Conservation (phyloP, 2,797 vertebrate genomes). For the Sebastes matsubarae region DNA sequence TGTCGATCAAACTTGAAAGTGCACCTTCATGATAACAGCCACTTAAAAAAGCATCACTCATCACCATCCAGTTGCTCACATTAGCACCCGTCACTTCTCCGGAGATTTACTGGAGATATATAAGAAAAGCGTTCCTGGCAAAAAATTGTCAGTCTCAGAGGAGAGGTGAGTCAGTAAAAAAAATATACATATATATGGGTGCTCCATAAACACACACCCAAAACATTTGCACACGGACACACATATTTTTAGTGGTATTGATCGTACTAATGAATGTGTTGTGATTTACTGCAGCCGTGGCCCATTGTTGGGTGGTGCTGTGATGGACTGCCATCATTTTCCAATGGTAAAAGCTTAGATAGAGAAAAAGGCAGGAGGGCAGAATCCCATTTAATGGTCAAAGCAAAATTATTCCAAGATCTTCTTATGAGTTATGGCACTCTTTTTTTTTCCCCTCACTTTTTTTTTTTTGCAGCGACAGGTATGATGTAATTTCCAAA, state of each 20-base stretch:
- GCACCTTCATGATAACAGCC: conserved; percentile 50
- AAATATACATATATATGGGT: background rate
- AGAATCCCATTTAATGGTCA: conserved; percentile 70
- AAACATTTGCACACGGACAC: conserved; percentile 26
- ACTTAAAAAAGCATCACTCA: conserved; percentile 63
- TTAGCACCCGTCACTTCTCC: conserved; percentile 35
- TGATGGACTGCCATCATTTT: conserved; percentile 80
- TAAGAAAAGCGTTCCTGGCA: conserved; percentile 46
- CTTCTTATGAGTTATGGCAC: conserved; percentile 68
- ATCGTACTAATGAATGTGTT: conserved; percentile 79
- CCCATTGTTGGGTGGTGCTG: conserved; percentile 73
- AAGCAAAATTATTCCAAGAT: conserved; percentile 69
- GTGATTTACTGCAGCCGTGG: conserved; percentile 77
- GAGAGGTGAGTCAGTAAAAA: conserved; percentile 18
- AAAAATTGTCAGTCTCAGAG: conserved; percentile 26
- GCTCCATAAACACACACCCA: conserved; percentile 26
- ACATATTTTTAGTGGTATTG: conserved; percentile 76
- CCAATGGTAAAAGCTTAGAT: conserved; percentile 76
- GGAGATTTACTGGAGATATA: conserved; percentile 45
- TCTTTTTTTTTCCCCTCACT: background rate
- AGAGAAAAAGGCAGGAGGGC: conserved; percentile 70
- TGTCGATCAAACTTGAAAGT: conserved; percentile 42
- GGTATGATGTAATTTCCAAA: conserved; percentile 79
- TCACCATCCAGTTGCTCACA: conserved; percentile 55
- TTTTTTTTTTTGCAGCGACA: conserved; percentile 51